Conservation (phyloP, 2,888 invertebrate genomes). For the Lasioglossum lativentre region DNA sequence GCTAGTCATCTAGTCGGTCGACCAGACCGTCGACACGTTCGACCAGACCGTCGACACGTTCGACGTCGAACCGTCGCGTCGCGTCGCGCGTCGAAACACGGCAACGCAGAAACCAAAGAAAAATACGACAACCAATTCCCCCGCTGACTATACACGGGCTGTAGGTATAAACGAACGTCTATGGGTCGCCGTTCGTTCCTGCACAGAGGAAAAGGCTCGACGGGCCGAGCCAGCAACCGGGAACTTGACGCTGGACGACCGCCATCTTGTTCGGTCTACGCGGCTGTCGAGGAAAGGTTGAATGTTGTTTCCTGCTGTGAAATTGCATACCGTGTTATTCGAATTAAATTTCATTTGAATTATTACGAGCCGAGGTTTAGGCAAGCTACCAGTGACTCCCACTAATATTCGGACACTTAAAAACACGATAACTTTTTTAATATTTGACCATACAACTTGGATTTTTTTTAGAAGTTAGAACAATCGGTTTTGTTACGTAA, state of each 20-base stretch:
- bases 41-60: conserved; percentile 24
- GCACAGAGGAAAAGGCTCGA: background rate
- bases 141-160: background rate
- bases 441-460: too few relatives aligned
- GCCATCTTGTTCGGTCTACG: background rate
- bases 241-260: background rate
- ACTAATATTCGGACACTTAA: too few relatives aligned
- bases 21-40: conserved; percentile 23
- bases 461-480: too few relatives aligned
- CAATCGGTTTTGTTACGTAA: too few relatives aligned
- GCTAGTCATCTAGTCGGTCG: conserved; percentile 1
- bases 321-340: background rate
- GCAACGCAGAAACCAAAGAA: background rate
- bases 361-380: too few relatives aligned
- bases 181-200: background rate
- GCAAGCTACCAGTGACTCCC: too few relatives aligned
- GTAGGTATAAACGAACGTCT: background rate
- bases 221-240: background rate
- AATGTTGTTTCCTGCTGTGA: background rate
- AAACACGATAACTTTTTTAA: too few relatives aligned
- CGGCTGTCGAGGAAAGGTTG: background rate
- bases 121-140: conserved; percentile 1
- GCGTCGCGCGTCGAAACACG: too few relatives aligned
- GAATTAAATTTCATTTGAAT: too few relatives aligned
- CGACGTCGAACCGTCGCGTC: background rate